phyloP scores from a whole-genome alignment of 2,113 vertebrate species.

The Amphiprion ocellaris region DNA sequence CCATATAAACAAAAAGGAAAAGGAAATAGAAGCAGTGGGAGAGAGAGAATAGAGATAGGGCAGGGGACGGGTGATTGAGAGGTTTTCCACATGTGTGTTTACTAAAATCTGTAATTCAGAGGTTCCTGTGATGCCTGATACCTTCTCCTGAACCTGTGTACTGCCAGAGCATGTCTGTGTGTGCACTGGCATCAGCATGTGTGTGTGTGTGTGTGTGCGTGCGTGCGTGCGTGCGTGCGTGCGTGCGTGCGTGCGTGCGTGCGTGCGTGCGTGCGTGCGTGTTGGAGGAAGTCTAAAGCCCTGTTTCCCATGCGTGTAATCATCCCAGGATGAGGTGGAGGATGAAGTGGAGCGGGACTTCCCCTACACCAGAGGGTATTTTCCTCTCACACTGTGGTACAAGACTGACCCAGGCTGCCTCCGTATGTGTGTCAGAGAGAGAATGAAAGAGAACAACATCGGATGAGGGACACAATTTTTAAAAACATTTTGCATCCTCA shows the following conservation, averaged over 20 bases:
- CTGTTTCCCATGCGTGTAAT: conserved; percentile 82
- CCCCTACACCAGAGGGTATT: conserved; percentile 82
- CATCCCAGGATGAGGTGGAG: conserved; percentile 81
- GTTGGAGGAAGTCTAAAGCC: conserved; percentile 77
- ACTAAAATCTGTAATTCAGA: conserved; percentile 54
- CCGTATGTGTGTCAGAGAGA: conserved; percentile 33
- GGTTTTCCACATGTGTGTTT: conserved; percentile 47
- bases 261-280: conserved; percentile 36
- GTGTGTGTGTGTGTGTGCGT: conserved; percentile 9
- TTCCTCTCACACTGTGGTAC: conserved; percentile 80
- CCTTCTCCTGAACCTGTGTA: conserved; percentile 43
- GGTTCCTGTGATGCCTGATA: conserved; percentile 63
- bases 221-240: too few relatives aligned
- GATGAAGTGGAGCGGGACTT: conserved; percentile 80
- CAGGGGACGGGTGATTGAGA: conserved; percentile 39
- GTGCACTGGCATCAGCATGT: conserved; percentile 22
- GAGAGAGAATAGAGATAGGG: conserved; percentile 37
- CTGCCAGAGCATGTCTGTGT: conserved; percentile 24
- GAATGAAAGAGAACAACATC: conserved; percentile 29
- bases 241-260: conserved; percentile 31
- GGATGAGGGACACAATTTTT: conserved; percentile 20
- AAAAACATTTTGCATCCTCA: conserved; percentile 19
- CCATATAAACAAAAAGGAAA: background rate
- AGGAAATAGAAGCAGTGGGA: background rate
- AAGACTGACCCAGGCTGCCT: conserved; percentile 72